Conservation (phyloP, 2,113 vertebrate species). For the Forbesichthys agassizii region DNA sequence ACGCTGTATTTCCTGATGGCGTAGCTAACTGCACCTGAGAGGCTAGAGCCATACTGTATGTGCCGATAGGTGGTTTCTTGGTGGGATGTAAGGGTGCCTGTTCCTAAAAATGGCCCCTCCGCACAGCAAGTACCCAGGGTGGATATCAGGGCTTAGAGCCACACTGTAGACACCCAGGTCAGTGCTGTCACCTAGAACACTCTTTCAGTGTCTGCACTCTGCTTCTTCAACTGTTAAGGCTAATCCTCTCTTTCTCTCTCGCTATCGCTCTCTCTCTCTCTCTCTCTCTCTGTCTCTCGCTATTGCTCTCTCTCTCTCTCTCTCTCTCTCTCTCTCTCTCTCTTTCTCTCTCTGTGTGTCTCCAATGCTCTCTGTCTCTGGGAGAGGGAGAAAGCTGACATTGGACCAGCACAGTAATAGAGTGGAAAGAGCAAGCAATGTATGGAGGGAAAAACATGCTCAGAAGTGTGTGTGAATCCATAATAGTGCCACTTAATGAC, state of each 20-base stretch:
- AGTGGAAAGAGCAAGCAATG: slow-evolving; percentile 45
- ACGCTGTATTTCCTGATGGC: neutral
- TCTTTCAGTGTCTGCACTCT: slow-evolving; percentile 43
- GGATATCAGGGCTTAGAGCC: slow-evolving; percentile 50
- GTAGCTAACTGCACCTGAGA: neutral
- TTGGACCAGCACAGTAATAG: slow-evolving; percentile 39
- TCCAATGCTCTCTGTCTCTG: no score
- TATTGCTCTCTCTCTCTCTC: slow-evolving; percentile 14
- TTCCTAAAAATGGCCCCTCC: slow-evolving; percentile 35
- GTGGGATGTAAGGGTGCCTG: slow-evolving; percentile 22
- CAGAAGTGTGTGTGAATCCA: slow-evolving; percentile 67
- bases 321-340: no score
- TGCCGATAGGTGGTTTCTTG: neutral
- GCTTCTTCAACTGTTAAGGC: slow-evolving; percentile 40
- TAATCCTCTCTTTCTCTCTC: slow-evolving; percentile 42
- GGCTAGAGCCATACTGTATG: slow-evolving; percentile 12
- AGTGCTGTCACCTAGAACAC: slow-evolving; percentile 64
- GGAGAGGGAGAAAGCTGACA: slow-evolving; percentile 18
- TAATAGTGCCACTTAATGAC: slow-evolving; percentile 73
- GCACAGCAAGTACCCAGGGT: slow-evolving; percentile 43
- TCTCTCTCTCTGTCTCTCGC: no score
- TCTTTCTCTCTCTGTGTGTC: no score
- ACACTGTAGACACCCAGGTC: slow-evolving; percentile 67
- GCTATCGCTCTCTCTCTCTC: no score
- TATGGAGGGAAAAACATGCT: slow-evolving; percentile 60